Conservation (phyloP, 2,797 vertebrate species). For the Platyrinchus mystaceus region DNA sequence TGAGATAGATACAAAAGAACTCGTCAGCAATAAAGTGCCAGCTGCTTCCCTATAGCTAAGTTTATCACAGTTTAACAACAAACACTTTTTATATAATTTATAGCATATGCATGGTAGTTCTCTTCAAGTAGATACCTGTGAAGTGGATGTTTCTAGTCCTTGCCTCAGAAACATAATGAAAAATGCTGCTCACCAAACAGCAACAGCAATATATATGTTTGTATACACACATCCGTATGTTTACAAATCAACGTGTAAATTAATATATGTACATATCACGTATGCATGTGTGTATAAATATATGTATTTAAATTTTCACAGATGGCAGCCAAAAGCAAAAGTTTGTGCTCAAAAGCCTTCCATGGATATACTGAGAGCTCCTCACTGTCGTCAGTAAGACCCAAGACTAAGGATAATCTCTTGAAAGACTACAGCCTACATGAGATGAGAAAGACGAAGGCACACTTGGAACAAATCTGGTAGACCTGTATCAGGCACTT, state of each 20-base stretch:
- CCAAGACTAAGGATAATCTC: background rate
- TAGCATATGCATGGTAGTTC: background rate
- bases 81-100: conserved; percentile 50
- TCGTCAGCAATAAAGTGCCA: conserved; percentile 50
- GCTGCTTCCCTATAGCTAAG: conserved; percentile 57
- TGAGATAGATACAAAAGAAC: conserved; percentile 49
- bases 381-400: background rate
- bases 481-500: background rate
- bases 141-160: background rate
- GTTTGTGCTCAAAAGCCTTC: background rate
- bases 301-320: background rate
- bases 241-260: background rate
- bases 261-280: background rate
- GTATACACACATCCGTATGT: background rate
- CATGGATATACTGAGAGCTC: background rate
- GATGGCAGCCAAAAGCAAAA: background rate
- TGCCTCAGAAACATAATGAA: background rate
- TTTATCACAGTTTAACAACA: conserved; percentile 60
- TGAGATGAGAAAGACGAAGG: background rate
- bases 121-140: background rate
- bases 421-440: background rate
- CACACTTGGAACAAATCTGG: background rate
- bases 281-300: rapidly evolving
- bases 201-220: background rate
- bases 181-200: background rate